phyloP scores from a whole-genome alignment of 1,140 invertebrate genomes.

The Drosophila sp. region DNA sequence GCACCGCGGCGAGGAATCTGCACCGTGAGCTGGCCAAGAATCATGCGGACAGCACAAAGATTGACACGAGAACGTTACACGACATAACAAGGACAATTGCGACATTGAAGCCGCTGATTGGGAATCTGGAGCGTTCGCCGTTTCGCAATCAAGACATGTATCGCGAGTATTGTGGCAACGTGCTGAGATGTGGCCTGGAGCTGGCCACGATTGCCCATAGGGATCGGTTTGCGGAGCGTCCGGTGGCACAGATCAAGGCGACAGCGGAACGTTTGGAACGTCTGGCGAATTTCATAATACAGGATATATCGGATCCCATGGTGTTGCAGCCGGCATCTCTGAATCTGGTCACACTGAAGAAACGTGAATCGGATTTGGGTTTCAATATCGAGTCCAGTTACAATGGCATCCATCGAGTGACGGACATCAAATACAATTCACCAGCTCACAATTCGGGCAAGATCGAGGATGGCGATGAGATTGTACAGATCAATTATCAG shows the following conservation, averaged over 20 bases:
- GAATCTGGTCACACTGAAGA: conserved; percentile 94
- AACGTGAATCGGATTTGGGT: conserved; percentile 91
- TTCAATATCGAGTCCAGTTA: conserved; percentile 94
- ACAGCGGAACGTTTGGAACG: conserved; percentile 90
- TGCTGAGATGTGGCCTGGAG: conserved; percentile 92
- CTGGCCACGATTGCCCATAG: conserved; percentile 94
- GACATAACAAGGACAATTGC: conserved; percentile 93
- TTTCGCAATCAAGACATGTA: conserved; percentile 82
- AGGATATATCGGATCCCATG: conserved; percentile 94
- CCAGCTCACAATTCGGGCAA: conserved; percentile 94
- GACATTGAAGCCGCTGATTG: conserved; percentile 94
- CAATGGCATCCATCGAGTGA: conserved; percentile 92
- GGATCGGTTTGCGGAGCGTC: conserved; percentile 93
- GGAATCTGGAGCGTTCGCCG: conserved; percentile 92
- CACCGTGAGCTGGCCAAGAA: conserved; percentile 87
- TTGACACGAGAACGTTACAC: conserved; percentile 92
- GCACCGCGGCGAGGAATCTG: conserved; percentile 92
- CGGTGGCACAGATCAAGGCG: conserved; percentile 88
- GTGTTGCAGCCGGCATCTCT: conserved; percentile 94
- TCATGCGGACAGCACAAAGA: conserved; percentile 87
- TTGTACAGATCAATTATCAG: conserved; percentile 96
- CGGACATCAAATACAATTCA: conserved; percentile 93
- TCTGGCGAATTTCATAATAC: conserved; percentile 94
- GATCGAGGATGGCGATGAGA: conserved; percentile 96
- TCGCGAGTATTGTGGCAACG: conserved; percentile 84